These are phyloP conservation scores for Omphaloscelis lunosa DNA, from an alignment of 2,888 invertebrate species.

Conservation along the genomic window DNA sequence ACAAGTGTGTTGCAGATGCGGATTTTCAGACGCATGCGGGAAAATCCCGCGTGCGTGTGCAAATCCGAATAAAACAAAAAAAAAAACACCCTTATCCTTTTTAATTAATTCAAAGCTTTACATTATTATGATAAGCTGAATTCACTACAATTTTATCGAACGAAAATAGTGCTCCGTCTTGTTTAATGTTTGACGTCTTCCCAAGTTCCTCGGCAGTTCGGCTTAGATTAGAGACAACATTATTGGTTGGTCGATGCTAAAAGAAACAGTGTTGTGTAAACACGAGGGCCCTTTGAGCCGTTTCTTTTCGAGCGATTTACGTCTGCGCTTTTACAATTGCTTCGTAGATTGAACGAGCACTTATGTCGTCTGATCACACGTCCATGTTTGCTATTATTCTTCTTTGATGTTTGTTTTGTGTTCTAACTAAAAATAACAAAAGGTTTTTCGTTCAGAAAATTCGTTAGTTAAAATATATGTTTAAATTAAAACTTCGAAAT, in stretches of 20 bases:
- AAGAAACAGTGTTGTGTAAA: constrained; percentile 71
- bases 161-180: constrained; percentile 28
- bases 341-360: constrained; percentile 74
- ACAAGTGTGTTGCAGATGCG: not conserved
- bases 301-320: constrained; percentile 78
- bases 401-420: constrained; percentile 69
- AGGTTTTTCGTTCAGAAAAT: constrained; percentile 30
- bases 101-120: constrained; percentile 13
- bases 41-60: not conserved
- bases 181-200: constrained; percentile 52
- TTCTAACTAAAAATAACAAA: constrained; percentile 55
- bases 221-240: constrained; percentile 59
- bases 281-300: constrained; percentile 73
- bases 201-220: constrained; percentile 54
- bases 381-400: constrained; percentile 72
- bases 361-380: constrained; percentile 68
- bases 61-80: not conserved
- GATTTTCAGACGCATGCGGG: not conserved
- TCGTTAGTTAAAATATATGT: constrained; percentile 20
- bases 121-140: constrained; percentile 18
- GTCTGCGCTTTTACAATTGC: constrained; percentile 75
- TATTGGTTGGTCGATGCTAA: constrained; percentile 57
- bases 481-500: constrained; percentile 23
- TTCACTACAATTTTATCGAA: constrained; percentile 32
- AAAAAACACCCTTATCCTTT: not conserved